Base-by-base conservation (phyloP, 2,797 vertebrate genomes). In the Rhynchonycteris naso region DNA sequence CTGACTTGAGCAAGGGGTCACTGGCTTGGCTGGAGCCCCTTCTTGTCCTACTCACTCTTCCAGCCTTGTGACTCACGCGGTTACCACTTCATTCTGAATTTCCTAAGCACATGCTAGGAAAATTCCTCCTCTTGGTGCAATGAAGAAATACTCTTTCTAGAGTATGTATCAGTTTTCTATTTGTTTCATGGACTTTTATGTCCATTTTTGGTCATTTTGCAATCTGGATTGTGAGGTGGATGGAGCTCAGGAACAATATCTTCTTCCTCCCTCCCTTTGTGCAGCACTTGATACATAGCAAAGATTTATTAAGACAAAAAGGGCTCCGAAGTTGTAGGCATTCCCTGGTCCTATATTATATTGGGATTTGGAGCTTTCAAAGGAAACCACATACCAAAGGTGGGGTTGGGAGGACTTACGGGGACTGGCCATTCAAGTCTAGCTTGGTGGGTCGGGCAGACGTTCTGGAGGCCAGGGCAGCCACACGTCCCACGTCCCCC, bases 371-470 rank as follows among this genome's bases (percentile, higher is more conserved):
- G n/a, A 2, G 8, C 43, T 93, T 95, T 63, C 22, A 33, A 66
- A 78, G 75, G 81, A 47, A 94, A 58, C 21, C 56, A 4, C n/a
- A 50, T 35, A 4, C 18, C 21, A 26, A 61, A 69, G 15, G 1
- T 19, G 10, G 12, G 22, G 24, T 26, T 61, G 15, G 38, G 65
- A 89, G 84, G 88, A 52, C 85, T 66, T 97, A 98, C 98, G 98
- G 98, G 1, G 98, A 98, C 13, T 98, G 98, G n/a, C 98, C 98
- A 0, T 93, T 4, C 0, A 98, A 97, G 59, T 98, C 97, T 56
- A 98, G 97, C 86, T 98, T 98, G 97, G 98, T 97, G 56, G 98
- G 98, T 0, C 96, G 95, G 28, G 98, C 97, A 0, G 96, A 93
- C 69, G 97, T 98, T 91, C 98, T 97, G 80, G 98, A 93, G 9